A percentile compares a stretch with the other conserved stretches of the same genome.
phyloP scores from a whole-genome alignment of 2,797 vertebrate genomes.

The Tiaroga cobitis region DNA sequence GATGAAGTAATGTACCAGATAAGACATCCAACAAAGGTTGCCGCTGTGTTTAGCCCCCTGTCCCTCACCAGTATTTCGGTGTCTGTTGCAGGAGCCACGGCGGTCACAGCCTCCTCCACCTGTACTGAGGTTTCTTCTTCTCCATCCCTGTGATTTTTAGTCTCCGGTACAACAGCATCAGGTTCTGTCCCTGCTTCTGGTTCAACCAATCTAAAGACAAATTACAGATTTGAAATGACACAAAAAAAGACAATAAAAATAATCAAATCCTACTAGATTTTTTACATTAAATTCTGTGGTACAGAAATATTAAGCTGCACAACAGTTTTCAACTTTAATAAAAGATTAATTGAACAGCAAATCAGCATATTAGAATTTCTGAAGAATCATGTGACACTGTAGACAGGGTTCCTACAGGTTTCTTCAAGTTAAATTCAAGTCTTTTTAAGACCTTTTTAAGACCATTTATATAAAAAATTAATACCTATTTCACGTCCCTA shows the following conservation, averaged over 20 bases:
- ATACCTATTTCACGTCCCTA: no score
- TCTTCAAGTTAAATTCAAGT: no score
- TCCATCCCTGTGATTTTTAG: constrained; percentile 7
- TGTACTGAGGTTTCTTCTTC: background rate
- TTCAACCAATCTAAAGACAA: constrained; percentile 49
- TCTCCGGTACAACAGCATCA: background rate
- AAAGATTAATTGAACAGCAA: background rate
- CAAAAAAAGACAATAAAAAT: background rate
- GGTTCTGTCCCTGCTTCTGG: background rate
- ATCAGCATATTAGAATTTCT: background rate
- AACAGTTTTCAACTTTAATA: background rate
- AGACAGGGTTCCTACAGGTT: no score
- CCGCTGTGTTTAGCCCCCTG: background rate
- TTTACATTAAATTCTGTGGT: background rate
- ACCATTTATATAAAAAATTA: no score
- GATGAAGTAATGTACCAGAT: background rate
- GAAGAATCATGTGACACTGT: background rate
- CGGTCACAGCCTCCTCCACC: background rate
- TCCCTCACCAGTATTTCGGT: constrained; percentile 45
- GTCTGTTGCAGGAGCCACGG: constrained; percentile 12
- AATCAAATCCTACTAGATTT: background rate
- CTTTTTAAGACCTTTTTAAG: no score
- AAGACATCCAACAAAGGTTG: background rate
- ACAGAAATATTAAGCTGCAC: background rate
- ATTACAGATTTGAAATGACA: background rate